These are phyloP conservation scores for Lagopus muta DNA, from an alignment of 2,113 vertebrate genomes.

Conservation along the genomic window DNA sequence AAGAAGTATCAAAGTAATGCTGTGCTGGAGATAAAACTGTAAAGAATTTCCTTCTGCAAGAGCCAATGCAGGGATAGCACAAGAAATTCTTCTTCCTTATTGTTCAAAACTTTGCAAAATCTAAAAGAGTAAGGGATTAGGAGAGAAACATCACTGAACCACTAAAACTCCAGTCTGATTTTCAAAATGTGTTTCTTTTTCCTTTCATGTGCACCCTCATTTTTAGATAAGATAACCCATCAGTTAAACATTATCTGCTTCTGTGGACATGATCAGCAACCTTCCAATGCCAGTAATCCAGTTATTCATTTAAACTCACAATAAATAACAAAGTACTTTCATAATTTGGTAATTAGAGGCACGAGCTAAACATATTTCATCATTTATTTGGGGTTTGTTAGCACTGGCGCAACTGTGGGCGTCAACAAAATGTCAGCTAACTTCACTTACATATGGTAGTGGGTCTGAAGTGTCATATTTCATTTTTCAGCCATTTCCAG, in stretches of 20 bases:
- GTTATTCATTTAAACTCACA: background rate
- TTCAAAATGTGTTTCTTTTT: background rate
- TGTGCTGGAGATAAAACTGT: conserved; percentile 6
- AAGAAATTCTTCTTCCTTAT: background rate
- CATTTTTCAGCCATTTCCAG: conserved; percentile 38
- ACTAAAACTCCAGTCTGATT: background rate
- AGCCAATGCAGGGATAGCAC: background rate
- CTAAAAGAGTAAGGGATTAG: background rate
- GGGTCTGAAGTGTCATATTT: background rate
- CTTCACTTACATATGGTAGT: background rate
- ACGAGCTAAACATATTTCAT: background rate
- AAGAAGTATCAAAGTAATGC: background rate
- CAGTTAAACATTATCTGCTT: background rate
- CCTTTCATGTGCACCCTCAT: background rate
- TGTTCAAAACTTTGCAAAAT: background rate
- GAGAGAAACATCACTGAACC: background rate
- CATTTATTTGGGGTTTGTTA: background rate
- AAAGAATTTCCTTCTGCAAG: conserved; percentile 25
- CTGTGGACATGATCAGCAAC: background rate
- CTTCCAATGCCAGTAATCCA: background rate
- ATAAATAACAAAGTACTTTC: background rate
- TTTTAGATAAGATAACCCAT: background rate
- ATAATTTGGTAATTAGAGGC: background rate
- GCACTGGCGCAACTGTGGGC: background rate
- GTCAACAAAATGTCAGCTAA: conserved; percentile 12